Evolutionary conservation across 2,113 vertebrate species (phyloP), one percentile per base, ranked within the genome.

Genomic region (Haemorhous mexicanus): DNA sequence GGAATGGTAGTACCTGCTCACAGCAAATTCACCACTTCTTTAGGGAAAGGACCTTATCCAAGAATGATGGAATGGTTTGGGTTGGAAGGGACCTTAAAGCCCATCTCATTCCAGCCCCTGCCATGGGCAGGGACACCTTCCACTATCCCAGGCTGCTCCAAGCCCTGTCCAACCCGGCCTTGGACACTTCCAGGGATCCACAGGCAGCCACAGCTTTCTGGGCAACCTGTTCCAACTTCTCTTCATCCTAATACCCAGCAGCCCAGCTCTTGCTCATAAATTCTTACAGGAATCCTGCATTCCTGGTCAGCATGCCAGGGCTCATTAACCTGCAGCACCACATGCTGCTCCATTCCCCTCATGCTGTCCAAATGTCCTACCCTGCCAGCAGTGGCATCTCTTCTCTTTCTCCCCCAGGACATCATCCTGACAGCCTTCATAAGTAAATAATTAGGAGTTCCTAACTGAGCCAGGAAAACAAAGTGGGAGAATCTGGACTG

Each of bases 291-390:
- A 83, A 64, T 46, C 67, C 67, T 39, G 37, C 23, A 37, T 46
- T 43, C 50, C 33, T 47, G 10, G 2, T 30, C 77, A 62, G 63
- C 62, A 43, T 9, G 22, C 37, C 4, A 1, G 32, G n/a, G 43
- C n/a, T 72, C 2, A 0, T 19, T 41, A 75, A 30, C 63, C 58
- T 70, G 49, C 32, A 7, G 39, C 1, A 0, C 55, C n/a, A 56
- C 0, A 0, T 2, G 8, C 74, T 41, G 78, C 49, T 33, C 44
- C 2, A 11, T 18, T 72, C 63, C 14, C 7, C 12, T 37, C 1
- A 3, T 28, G 28, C 37, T 61, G 47, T 8, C 84, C 50, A 43
- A 53, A n/a, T 3, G 4, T 52, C 50, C 27, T 33, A 16, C 9
- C 6, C 64, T 18, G 21, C 33, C 15, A 37, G 64, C 20, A 53